Conservation (phyloP, 2,113 vertebrate species). For the Rhineura floridana region DNA sequence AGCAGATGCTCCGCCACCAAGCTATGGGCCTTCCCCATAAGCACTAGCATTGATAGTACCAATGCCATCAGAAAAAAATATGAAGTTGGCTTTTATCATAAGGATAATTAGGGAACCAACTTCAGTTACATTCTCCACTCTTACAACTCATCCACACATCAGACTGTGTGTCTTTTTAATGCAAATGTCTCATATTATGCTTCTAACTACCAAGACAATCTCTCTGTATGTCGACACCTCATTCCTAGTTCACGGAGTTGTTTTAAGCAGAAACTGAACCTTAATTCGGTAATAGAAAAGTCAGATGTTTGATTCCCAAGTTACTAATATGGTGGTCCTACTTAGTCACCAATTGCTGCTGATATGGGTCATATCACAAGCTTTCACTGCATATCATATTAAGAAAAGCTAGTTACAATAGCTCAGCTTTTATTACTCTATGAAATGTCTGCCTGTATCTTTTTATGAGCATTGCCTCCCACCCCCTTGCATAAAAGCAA, state of each 20-base stretch:
- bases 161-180: background rate
- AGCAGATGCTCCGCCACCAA: no score
- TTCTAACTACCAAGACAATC: background rate
- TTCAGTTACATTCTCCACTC: background rate
- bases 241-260: background rate
- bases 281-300: slow-evolving; percentile 25
- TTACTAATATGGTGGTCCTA: slow-evolving; percentile 7
- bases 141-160: background rate
- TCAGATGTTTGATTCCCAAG: slow-evolving; percentile 27
- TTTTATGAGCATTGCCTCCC: background rate
- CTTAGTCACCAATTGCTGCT: slow-evolving; percentile 1
- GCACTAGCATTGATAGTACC: background rate
- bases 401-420: slow-evolving; percentile 36
- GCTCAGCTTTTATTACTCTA: slow-evolving; percentile 26
- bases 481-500: slow-evolving; percentile 36
- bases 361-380: background rate
- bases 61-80: background rate
- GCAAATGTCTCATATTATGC: slow-evolving; percentile 1
- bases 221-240: background rate
- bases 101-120: background rate
- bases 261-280: background rate
- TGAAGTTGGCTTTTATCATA: background rate
- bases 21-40: no score
- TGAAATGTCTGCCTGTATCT: slow-evolving; percentile 7
- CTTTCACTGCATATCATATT: slow-evolving; percentile 34